phyloP scores from a whole-genome alignment of 2,797 vertebrate species.

The Crax fasciolata region DNA sequence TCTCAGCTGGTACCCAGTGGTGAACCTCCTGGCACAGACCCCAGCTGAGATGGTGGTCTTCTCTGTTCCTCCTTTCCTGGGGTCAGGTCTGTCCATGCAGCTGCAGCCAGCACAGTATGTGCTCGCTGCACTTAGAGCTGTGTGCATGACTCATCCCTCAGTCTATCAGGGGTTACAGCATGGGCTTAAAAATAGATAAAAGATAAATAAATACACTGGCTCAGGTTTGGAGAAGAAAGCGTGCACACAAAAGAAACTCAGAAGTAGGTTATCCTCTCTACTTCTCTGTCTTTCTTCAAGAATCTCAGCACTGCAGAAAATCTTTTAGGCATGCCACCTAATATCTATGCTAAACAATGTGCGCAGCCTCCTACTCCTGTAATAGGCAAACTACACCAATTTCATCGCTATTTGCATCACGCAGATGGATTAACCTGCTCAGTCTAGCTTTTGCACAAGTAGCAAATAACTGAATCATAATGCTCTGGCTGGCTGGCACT shows the following conservation, averaged over 20 bases:
- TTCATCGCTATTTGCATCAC: constrained; percentile 74
- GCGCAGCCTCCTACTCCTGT: constrained; percentile 67
- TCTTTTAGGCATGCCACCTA: not conserved
- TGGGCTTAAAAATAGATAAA: not conserved
- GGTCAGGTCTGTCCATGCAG: not conserved
- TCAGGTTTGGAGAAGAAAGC: not conserved
- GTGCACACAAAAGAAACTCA: not conserved
- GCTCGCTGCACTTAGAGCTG: not conserved
- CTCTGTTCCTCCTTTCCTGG: not conserved
- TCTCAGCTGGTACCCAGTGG: not conserved
- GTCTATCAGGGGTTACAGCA: not conserved
- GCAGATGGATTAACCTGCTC: constrained; percentile 61
- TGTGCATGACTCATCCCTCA: not conserved
- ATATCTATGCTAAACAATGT: not conserved
- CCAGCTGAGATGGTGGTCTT: not conserved
- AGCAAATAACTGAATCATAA: constrained; percentile 79
- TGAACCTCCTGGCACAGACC: not conserved
- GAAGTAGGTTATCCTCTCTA: not conserved
- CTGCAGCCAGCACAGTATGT: not conserved
- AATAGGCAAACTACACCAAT: constrained; percentile 77
- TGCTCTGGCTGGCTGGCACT: constrained; percentile 76
- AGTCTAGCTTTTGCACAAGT: constrained; percentile 79
- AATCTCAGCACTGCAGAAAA: constrained; percentile 22
- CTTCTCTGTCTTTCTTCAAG: not conserved
- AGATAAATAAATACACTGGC: not conserved